phyloP scores from a whole-genome alignment of 2,113 vertebrate genomes.

The Psophia crepitans region DNA sequence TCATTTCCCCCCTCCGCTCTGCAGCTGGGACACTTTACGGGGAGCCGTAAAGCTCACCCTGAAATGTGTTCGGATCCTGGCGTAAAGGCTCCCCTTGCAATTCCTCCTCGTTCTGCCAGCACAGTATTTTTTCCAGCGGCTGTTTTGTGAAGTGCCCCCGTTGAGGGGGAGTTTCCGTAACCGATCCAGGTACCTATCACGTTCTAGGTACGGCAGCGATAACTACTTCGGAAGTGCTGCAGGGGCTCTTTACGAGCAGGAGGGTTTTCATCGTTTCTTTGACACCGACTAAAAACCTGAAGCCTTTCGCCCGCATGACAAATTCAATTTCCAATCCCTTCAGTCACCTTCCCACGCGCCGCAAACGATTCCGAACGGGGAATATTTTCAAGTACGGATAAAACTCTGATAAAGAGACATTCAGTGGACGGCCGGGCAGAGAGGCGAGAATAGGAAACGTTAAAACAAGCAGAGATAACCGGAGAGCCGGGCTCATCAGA shows the following conservation, averaged over 20 bases:
- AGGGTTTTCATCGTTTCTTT: neutral
- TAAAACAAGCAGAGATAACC: neutral
- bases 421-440: neutral
- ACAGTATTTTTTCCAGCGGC: neutral
- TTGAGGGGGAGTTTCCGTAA: neutral
- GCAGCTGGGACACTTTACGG: neutral
- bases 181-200: accelerated
- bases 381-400: neutral
- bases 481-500: accelerated
- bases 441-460: neutral
- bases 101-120: neutral
- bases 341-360: accelerated
- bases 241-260: neutral
- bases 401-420: too few species aligned
- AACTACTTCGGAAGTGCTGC: neutral
- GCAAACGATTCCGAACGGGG: neutral
- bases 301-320: accelerated
- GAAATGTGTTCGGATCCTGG: neutral
- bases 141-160: neutral
- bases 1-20: neutral
- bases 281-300: neutral
- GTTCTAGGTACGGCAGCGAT: neutral
- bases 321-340: neutral
- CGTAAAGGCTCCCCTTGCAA: neutral
- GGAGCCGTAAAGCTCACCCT: neutral